Percentiles rank a stretch among this genome's conserved stretches.
phyloP scores from a whole-genome alignment of 2,113 vertebrate genomes.

The Istiophorus platypterus region DNA sequence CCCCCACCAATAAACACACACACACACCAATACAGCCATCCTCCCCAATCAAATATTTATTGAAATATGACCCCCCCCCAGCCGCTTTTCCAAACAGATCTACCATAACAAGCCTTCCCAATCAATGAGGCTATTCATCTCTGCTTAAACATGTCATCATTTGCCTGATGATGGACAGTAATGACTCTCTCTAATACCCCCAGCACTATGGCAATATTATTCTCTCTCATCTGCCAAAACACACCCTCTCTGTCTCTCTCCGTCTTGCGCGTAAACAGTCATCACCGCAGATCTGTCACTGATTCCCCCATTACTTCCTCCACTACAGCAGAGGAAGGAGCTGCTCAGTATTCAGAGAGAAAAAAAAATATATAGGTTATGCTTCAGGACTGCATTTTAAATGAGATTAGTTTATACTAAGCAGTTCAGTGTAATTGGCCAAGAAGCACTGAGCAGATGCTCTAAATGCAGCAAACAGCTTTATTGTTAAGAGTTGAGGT shows the following conservation, averaged over 20 bases:
- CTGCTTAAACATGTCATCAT: conserved; percentile 65
- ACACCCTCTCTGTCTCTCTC: conserved; percentile 6
- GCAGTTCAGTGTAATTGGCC: conserved; percentile 7
- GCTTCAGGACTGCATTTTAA: conserved; percentile 17
- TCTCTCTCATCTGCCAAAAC: conserved; percentile 48
- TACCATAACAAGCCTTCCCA: conserved; percentile 64
- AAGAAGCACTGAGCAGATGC: background rate
- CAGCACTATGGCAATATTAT: conserved; percentile 38
- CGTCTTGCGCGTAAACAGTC: conserved; percentile 39
- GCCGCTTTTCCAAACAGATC: conserved; percentile 57
- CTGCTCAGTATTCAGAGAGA: background rate
- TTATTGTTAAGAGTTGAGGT: background rate
- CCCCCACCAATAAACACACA: conserved; percentile 14
- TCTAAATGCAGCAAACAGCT: conserved; percentile 2
- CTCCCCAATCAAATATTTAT: conserved; percentile 75
- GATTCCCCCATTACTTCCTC: conserved; percentile 27
- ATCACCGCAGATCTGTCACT: conserved; percentile 48
- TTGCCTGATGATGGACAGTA: conserved; percentile 69
- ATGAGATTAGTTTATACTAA: conserved; percentile 20
- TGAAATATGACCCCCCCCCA: conserved; percentile 60
- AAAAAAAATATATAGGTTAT: background rate
- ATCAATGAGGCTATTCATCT: conserved; percentile 74
- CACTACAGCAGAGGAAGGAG: background rate
- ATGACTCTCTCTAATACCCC: conserved; percentile 68
- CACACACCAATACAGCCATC: conserved; percentile 18